A percentile compares a stretch with the other conserved stretches of the same genome.
Evolutionary conservation across 2,113 vertebrate species (phyloP).

Genomic region (Desmodus rotundus): DNA sequence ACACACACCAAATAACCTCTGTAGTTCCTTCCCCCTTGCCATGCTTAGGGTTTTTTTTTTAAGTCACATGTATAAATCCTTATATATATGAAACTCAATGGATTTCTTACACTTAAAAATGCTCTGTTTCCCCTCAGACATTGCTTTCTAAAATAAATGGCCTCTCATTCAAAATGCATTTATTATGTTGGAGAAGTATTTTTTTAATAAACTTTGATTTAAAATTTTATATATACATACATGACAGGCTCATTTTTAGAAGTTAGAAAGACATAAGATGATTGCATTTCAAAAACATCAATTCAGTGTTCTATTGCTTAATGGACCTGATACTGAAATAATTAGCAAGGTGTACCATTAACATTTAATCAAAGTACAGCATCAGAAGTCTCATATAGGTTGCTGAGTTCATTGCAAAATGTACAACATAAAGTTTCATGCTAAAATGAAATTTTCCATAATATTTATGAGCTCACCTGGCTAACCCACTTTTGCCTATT

Average conservation of each 20-base stretch:
- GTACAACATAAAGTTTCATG: background rate
- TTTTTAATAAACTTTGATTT: background rate
- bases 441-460: background rate
- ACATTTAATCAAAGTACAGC: background rate
- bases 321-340: slow-evolving; percentile 27
- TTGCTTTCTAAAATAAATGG: background rate
- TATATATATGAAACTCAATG: background rate
- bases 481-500: background rate
- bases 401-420: background rate
- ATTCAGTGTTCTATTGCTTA: slow-evolving; percentile 50
- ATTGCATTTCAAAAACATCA: background rate
- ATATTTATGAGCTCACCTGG: background rate
- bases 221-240: background rate
- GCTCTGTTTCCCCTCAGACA: background rate
- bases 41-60: background rate
- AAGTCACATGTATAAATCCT: background rate
- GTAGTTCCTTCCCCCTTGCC: background rate
- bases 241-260: slow-evolving; percentile 6
- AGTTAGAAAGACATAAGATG: background rate
- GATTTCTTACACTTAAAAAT: background rate
- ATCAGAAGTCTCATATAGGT: background rate
- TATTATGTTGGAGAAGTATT: background rate
- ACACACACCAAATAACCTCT: background rate
- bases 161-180: background rate
- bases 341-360: background rate